These are phyloP conservation scores for Busseola fusca DNA, from an alignment of 2,888 invertebrate species.

Conservation along the genomic window DNA sequence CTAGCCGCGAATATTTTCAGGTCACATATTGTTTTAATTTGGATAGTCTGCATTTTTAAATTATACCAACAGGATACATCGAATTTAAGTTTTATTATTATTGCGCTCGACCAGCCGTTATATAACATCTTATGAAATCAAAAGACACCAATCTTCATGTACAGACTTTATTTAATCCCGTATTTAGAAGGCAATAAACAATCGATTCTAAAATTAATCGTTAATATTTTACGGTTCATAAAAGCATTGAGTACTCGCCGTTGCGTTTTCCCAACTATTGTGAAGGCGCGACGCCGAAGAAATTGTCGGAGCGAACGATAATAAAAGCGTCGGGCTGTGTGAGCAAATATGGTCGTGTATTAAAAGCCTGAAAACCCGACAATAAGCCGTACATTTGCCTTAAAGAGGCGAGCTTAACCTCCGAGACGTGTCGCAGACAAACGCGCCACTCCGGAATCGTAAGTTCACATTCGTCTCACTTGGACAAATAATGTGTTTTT, in stretches of 20 bases:
- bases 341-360: slow-evolving; percentile 80
- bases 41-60: slow-evolving; percentile 21
- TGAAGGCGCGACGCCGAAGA: slow-evolving; percentile 71
- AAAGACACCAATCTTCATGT: slow-evolving; percentile 32
- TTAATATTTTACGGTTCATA: slow-evolving; percentile 79
- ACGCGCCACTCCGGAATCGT: slow-evolving; percentile 83
- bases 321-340: slow-evolving; percentile 80
- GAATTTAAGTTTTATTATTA: slow-evolving; percentile 34
- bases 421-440: slow-evolving; percentile 86
- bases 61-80: slow-evolving; percentile 41
- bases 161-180: slow-evolving; percentile 58
- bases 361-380: slow-evolving; percentile 81
- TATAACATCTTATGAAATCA: slow-evolving; percentile 31
- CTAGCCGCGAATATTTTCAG: slow-evolving; percentile 55
- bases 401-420: slow-evolving; percentile 80
- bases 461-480: slow-evolving; percentile 88
- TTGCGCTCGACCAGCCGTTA: not conserved
- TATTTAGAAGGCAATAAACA: slow-evolving; percentile 69
- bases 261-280: slow-evolving; percentile 74
- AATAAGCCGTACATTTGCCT: slow-evolving; percentile 83
- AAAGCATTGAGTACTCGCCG: slow-evolving; percentile 72
- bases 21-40: slow-evolving; percentile 40
- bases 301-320: slow-evolving; percentile 70
- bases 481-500: slow-evolving; percentile 89
- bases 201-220: slow-evolving; percentile 70